A percentile compares a stretch with the other conserved stretches of the same genome.
These are phyloP conservation scores for Stenodera caucasica DNA, from an alignment of 2,888 invertebrate genomes.

Conservation along the genomic window DNA sequence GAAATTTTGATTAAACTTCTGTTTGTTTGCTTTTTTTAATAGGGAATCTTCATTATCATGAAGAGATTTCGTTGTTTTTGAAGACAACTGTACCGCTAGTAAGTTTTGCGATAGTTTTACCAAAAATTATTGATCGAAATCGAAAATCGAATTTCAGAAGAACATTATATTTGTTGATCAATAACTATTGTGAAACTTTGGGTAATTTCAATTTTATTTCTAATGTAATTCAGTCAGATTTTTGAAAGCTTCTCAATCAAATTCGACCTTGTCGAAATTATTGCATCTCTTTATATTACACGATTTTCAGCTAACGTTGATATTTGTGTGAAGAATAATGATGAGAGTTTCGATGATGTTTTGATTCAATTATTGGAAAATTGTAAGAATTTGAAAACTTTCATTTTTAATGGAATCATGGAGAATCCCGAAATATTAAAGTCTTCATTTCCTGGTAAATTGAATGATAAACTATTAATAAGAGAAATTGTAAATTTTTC, in stretches of 20 bases:
- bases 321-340: slow-evolving; percentile 55
- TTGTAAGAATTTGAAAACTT: slow-evolving; percentile 52
- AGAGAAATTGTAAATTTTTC: too few relatives aligned
- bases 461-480: too few relatives aligned
- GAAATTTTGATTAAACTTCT: slow-evolving; percentile 8
- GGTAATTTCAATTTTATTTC: slow-evolving; percentile 43
- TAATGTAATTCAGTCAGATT: background rate
- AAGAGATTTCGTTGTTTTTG: slow-evolving; percentile 55
- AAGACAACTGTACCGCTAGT: slow-evolving; percentile 56
- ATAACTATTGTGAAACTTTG: slow-evolving; percentile 53
- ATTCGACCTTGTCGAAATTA: background rate
- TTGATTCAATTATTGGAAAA: slow-evolving; percentile 51
- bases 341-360: slow-evolving; percentile 56
- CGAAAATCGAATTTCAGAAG: slow-evolving; percentile 55
- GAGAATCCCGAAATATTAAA: slow-evolving; percentile 10
- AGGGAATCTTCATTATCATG: slow-evolving; percentile 54
- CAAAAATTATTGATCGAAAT: slow-evolving; percentile 56
- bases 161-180: slow-evolving; percentile 53
- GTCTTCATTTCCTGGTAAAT: background rate
- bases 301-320: slow-evolving; percentile 50
- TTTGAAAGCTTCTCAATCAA: background rate
- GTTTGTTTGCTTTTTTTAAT: background rate
- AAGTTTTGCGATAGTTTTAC: slow-evolving; percentile 55
- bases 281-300: background rate
- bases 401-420: slow-evolving; percentile 56